phyloP scores from a whole-genome alignment of 2,888 invertebrate genomes.

The Drosophila demipolita region DNA sequence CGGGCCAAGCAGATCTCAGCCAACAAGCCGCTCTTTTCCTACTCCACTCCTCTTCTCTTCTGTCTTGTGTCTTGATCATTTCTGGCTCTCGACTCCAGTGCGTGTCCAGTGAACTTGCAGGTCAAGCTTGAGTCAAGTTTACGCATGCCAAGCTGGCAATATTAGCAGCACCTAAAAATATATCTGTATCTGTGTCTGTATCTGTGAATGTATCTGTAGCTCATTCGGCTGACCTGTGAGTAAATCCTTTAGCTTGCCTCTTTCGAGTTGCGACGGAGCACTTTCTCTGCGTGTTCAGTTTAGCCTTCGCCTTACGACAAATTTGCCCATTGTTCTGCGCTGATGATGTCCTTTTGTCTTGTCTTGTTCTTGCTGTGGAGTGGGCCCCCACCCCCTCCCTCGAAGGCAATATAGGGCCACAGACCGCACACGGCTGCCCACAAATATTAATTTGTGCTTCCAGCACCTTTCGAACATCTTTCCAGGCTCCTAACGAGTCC shows the following conservation, averaged over 20 bases:
- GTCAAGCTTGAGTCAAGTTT: constrained; percentile 58
- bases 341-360: constrained; percentile 80
- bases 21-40: constrained; percentile 19
- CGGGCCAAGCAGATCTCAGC: constrained; percentile 35
- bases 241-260: constrained; percentile 65
- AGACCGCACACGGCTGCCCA: constrained; percentile 74
- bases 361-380: constrained; percentile 31
- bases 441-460: constrained; percentile 78
- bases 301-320: constrained; percentile 65
- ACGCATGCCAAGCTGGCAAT: constrained; percentile 48
- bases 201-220: constrained; percentile 25
- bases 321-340: constrained; percentile 75
- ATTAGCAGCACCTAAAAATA: constrained; percentile 22
- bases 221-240: constrained; percentile 48
- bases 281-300: constrained; percentile 31
- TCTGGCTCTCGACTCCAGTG: constrained; percentile 42
- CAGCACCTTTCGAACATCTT: constrained; percentile 72
- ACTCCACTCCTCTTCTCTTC: neutral
- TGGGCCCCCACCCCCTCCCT: constrained; percentile 35
- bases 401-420: constrained; percentile 43
- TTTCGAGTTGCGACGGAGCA: constrained; percentile 2
- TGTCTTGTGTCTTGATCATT: constrained; percentile 36
- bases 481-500: constrained; percentile 38
- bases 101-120: constrained; percentile 78
- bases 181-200: constrained; percentile 29